Evolutionary conservation across 2,113 vertebrate genomes (phyloP).

Genomic region (Martes martes): DNA sequence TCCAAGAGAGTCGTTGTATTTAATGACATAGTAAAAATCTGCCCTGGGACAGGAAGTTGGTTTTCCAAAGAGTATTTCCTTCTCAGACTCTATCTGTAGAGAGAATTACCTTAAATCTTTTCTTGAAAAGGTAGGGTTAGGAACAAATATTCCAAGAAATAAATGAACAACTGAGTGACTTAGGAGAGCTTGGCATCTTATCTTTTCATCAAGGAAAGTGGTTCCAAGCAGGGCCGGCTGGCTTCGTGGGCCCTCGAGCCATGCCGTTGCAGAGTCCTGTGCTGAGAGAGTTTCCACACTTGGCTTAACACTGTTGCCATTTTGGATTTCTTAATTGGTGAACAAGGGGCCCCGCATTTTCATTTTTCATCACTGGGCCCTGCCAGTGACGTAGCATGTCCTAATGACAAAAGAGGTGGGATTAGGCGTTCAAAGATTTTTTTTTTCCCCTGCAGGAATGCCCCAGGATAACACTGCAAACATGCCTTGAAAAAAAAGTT

Average conservation of each 20-base stretch:
- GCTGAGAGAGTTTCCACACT: neutral
- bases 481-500: neutral
- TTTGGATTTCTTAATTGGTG: neutral
- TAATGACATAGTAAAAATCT: neutral
- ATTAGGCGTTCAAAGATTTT: neutral
- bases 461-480: neutral
- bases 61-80: neutral
- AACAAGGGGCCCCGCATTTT: neutral
- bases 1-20: neutral
- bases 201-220: neutral
- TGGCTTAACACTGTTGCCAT: neutral
- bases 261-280: neutral
- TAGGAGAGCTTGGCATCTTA: neutral
- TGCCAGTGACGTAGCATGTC: neutral
- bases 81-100: neutral
- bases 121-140: neutral
- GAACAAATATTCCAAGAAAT: slow-evolving; percentile 5
- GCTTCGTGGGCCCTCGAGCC: neutral
- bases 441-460: neutral
- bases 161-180: neutral
- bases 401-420: neutral
- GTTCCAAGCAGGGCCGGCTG: neutral
- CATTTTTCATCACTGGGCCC: neutral
- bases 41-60: neutral
- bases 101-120: neutral